Evolutionary conservation across 2,888 invertebrate species (phyloP).

Genomic region (Rhopalosiphum nymphaeae): DNA sequence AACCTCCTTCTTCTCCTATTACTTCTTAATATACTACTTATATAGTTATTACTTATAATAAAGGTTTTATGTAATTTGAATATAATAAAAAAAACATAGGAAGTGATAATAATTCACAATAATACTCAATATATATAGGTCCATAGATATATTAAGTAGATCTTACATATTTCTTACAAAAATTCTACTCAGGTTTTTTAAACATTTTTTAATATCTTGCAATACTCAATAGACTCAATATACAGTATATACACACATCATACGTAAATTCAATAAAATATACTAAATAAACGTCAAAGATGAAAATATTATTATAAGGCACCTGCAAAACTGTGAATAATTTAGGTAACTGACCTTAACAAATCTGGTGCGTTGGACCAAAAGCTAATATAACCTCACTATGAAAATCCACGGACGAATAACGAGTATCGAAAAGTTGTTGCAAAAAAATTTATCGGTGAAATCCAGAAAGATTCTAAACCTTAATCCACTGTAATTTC

Average conservation of each 20-base stretch:
- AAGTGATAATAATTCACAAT: neutral
- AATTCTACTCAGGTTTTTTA: neutral
- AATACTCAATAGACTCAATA: neutral
- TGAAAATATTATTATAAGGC: neutral
- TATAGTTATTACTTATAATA: neutral
- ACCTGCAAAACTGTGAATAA: neutral
- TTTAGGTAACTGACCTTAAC: neutral
- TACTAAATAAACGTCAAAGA: neutral
- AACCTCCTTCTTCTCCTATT: neutral
- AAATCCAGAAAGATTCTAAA: no score
- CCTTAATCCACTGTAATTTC: no score
- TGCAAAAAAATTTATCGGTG: no score
- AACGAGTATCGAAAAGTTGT: no score
- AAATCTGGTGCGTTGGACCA: neutral
- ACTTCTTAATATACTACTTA: neutral
- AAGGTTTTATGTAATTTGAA: neutral
- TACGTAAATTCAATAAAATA: neutral
- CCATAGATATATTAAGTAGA: neutral
- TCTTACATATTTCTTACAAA: neutral
- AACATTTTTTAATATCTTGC: neutral
- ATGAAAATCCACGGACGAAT: no score
- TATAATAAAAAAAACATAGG: neutral
- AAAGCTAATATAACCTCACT: no score
- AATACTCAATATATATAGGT: neutral
- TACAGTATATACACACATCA: neutral